Evolutionary conservation across 2,888 invertebrate species (phyloP), one percentile per base, ranked within the genome.

Genomic region (Eristalis intricaria): DNA sequence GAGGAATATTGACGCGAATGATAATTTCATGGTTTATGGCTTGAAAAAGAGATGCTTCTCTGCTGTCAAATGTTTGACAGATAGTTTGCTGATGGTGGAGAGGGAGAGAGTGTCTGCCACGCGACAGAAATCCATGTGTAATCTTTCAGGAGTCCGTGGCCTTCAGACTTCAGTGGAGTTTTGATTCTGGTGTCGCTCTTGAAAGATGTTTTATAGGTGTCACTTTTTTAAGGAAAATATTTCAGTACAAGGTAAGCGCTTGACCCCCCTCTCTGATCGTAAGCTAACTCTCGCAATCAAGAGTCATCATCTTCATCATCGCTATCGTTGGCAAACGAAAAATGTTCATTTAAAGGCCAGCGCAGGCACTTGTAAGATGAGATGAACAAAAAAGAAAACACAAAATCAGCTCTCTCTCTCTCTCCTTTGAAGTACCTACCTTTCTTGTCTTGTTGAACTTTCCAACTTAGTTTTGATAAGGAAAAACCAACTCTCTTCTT

Each of bases 21-120:
- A 70, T 78, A 70, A 70, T 64, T 78, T 63, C 61, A 19, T 77
- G 58, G 19, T 77, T 73, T 43, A 60, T 60, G 66, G 26, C 38
- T 77, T 35, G 29, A 73, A 81, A 76, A 40, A 4, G 26, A 60
- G 2, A 32, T 26, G 22, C 23, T 13, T 23, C 50, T 8, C 50
- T 50, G 22, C 15, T n/a, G 22, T 56, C 56, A 32, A 32, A 32
- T 32, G 32, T 1, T 8, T n/a, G 56, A 19, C 19, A 56, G 19
- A 22, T 56, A n/a, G 56, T 22, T 19, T 43, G 43, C n/a, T n/a
- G 43, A 43, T 15, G 2, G 43, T 43, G 15, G 8, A 19, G 19
- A n/a, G 7, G 10, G 4, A 50, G 8, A 5, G 19, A 8, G 8
- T 10, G 32, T 7, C 2, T 11, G 38, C 13, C 38, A 38, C 38